Percentiles rank a stretch among this genome's conserved stretches.
phyloP scores from a whole-genome alignment of 1,140 invertebrate genomes.

The Aphelenchoides avenae region DNA sequence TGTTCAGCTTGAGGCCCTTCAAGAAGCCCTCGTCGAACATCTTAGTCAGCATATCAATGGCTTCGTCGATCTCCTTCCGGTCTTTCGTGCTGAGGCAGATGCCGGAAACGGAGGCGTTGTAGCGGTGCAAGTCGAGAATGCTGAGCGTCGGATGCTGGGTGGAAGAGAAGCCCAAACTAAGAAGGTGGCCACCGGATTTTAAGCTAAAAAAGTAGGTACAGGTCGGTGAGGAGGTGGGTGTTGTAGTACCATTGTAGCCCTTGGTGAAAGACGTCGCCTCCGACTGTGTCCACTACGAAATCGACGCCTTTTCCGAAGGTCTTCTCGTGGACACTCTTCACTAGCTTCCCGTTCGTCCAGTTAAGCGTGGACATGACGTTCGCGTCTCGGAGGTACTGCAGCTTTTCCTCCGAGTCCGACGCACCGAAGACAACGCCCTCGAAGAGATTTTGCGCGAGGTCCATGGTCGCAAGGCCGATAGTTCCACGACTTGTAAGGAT shows the following conservation, averaged over 20 bases:
- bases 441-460: slow-evolving; percentile 36
- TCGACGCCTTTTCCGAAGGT: slow-evolving; percentile 39
- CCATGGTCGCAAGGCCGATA: slow-evolving; percentile 33
- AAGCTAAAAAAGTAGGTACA: slow-evolving; percentile 17
- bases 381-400: slow-evolving; percentile 21
- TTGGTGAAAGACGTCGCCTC: slow-evolving; percentile 28
- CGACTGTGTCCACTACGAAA: slow-evolving; percentile 38
- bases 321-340: slow-evolving; percentile 21
- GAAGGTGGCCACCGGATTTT: slow-evolving; percentile 30
- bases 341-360: slow-evolving; percentile 28
- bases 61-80: slow-evolving; percentile 25
- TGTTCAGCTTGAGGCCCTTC: slow-evolving; percentile 17
- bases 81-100: slow-evolving; percentile 26
- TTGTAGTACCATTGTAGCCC: slow-evolving; percentile 32
- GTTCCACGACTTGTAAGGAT: slow-evolving; percentile 29
- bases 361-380: slow-evolving; percentile 33
- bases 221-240: neutral
- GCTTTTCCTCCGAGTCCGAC: slow-evolving; percentile 34
- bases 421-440: slow-evolving; percentile 36
- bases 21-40: slow-evolving; percentile 35
- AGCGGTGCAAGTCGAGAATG: slow-evolving; percentile 32
- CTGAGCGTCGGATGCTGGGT: slow-evolving; percentile 21
- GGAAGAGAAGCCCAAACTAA: slow-evolving; percentile 37
- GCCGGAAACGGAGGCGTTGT: slow-evolving; percentile 29
- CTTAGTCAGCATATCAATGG: slow-evolving; percentile 24